phyloP scores from a whole-genome alignment of 2,113 vertebrate genomes.

The Acinonyx jubatus region DNA sequence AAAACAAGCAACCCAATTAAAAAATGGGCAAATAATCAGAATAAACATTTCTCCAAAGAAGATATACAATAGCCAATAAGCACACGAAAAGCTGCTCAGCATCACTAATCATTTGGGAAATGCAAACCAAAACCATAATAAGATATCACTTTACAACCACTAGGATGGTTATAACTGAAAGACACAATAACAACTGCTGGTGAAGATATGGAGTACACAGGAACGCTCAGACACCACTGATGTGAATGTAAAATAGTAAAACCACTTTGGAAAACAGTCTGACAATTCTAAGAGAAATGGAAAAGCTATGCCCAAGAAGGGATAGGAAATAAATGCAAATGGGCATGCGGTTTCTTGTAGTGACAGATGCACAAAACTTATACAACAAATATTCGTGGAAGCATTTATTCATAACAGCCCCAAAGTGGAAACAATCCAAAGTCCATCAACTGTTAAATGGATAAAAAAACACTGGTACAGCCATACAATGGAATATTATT shows the following conservation, averaged over 20 bases:
- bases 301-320: background rate
- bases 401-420: background rate
- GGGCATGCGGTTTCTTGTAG: background rate
- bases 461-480: background rate
- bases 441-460: background rate
- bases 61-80: background rate
- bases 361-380: background rate
- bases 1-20: background rate
- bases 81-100: background rate
- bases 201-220: background rate
- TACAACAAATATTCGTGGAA: background rate
- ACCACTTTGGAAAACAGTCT: background rate
- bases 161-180: background rate
- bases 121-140: background rate
- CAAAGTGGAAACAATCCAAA: background rate
- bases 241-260: background rate
- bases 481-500: background rate
- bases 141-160: background rate
- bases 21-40: background rate
- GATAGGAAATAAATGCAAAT: background rate
- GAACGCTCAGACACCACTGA: background rate
- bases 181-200: background rate
- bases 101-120: background rate
- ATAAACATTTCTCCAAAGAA: background rate
- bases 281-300: conserved; percentile 4